Conservation (phyloP, 2,797 vertebrate species). For the Typhlichthys subterraneus region DNA sequence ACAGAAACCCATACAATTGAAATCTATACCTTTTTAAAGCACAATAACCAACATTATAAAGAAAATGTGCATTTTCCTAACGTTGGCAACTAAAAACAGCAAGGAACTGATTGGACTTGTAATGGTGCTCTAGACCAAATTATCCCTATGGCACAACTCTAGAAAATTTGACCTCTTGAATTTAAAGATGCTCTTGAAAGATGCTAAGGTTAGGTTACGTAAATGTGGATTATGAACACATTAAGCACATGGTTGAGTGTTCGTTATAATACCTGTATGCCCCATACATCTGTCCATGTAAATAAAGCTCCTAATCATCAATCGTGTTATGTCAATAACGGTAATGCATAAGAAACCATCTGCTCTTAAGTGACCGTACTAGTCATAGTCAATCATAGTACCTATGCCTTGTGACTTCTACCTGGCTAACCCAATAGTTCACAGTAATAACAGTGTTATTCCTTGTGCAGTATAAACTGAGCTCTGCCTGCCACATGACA, state of each 20-base stretch:
- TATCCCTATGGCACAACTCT: background rate
- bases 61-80: background rate
- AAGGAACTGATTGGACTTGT: slow-evolving; percentile 4
- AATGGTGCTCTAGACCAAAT: background rate
- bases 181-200: background rate
- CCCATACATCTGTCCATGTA: no score
- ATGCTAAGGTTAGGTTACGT: no score
- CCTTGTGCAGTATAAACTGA: slow-evolving; percentile 17
- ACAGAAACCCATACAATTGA: no score
- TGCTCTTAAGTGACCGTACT: no score
- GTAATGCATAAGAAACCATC: no score
- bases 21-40: background rate
- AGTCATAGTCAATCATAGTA: no score
- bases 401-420: background rate
- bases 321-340: no score
- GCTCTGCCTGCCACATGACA: background rate
- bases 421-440: slow-evolving; percentile 16
- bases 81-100: background rate
- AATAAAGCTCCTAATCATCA: no score
- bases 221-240: no score
- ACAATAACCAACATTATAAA: background rate
- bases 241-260: no score
- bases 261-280: no score
- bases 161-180: background rate
- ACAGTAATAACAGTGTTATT: slow-evolving; percentile 30